Base-by-base conservation (phyloP, 2,888 invertebrate genomes). In the Mylabris sibirica region DNA sequence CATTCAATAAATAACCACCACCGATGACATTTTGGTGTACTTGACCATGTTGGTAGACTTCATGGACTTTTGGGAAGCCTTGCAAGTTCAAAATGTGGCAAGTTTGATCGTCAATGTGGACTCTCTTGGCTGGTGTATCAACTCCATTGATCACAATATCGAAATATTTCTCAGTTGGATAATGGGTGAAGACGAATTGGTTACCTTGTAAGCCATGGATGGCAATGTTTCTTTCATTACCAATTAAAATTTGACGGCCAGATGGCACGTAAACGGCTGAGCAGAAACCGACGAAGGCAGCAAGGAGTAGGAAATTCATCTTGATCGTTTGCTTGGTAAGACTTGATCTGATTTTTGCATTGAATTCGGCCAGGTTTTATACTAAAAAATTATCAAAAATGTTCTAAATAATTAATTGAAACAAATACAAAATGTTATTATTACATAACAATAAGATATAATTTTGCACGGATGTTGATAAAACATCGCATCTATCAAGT, bases 91-190 rank as follows among this genome's bases (percentile, higher is more conserved):
- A 3, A 14, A 57, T 24, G 8, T 24, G 24, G 24, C 57, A 57
- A 24, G 57, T 57, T 24, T 57, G 20, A 14, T 24, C 57, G 24
- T 24, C 12, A 12, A 57, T 57, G 4, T 14, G 24, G 24, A 57
- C 22, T 9, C 22, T 57, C 24, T 57, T 57, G 12, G 24, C 24
- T 57, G 57, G 57, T 24, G 57, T 57, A 24, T 57, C 57, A 3
- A 57, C 24, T 12, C 57, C 57, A 57, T 57, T 57, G 57, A 57
- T 57, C 3, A 57, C 24, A 57, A 57, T 57, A 14, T 57, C 57
- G 24, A 57, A 22, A 4, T 12, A 57, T 24, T 57, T 57, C 3
- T 11, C 24, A 24, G 12, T 24, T 24, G 57, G 57, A 4, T 57
- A 14, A 24, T 57, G 57, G 12, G 22, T 12, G 24, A 57, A 57